These are phyloP conservation scores for Rhinopomastus cyanomelas DNA, from an alignment of 2,113 vertebrate genomes.

Conservation along the genomic window DNA sequence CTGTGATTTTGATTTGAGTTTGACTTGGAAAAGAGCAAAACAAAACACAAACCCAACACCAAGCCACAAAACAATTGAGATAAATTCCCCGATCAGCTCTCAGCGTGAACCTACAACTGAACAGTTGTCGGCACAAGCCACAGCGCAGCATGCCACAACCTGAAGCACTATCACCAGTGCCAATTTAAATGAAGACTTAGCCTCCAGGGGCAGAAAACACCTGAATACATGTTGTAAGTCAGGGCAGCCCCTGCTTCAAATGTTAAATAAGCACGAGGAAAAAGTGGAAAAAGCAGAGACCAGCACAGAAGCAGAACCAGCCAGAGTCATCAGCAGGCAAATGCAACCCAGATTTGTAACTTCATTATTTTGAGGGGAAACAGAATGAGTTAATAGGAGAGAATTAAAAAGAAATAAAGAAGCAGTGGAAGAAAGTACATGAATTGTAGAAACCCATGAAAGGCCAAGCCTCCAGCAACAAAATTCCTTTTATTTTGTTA, in stretches of 20 bases:
- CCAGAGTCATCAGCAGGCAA: background rate
- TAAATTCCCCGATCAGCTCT: conserved; percentile 18
- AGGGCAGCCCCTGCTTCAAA: background rate
- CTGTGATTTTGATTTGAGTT: background rate
- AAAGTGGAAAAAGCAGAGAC: background rate
- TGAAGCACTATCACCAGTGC: conserved; percentile 15
- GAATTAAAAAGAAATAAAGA: background rate
- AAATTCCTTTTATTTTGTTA: accelerated
- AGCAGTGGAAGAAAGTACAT: background rate
- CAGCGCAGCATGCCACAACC: conserved; percentile 33
- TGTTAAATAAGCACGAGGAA: background rate
- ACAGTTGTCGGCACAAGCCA: conserved; percentile 36
- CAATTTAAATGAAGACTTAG: conserved; percentile 28
- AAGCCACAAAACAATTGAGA: background rate
- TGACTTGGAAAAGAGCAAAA: background rate
- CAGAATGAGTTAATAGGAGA: background rate
- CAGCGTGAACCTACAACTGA: background rate
- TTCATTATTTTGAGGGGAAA: background rate
- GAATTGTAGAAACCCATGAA: background rate
- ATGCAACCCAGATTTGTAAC: background rate
- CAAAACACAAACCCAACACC: background rate
- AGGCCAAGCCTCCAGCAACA: background rate
- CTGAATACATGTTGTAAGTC: background rate
- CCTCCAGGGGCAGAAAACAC: conserved; percentile 27
- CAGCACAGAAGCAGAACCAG: background rate